Base-by-base conservation (phyloP, 2,113 vertebrate genomes). In the Alethe castanea region DNA sequence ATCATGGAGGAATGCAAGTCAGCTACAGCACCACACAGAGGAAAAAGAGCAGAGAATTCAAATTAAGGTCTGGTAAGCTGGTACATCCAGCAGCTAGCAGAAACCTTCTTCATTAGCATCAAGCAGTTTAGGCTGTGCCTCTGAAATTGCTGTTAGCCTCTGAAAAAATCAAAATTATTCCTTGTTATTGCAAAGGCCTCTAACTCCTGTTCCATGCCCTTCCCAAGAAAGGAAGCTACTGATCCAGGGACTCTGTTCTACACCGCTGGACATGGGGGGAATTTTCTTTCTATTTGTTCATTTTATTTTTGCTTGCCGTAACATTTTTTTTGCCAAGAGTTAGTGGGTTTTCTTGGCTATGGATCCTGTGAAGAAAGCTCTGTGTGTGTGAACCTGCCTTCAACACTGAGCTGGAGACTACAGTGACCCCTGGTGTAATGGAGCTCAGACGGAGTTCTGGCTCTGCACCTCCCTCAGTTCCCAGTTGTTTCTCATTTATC, bases 221-320 rank as follows among this genome's bases (percentile, higher is more conserved):
- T 61, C n/a, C 5, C 31, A 60, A 62, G 19, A 42, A 3, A 60
- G 53, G 29, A 60, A 52, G 29, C 47, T n/a, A 11, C 36, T 77
- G 19, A 69, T 47, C 26, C 56, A 72, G 14, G n/a, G n/a, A 33
- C 40, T 11, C 8, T 61, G 47, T 28, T 57, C 64, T 66, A 24
- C 35, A 40, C 36, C 0, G 0, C 6, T 40, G 18, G 33, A 20
- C 33, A 29, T 19, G 12, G 6, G 0, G 0, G 18, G 16, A 69
- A 3, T 40, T 57, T 48, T 65, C 12, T 36, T 29, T n/a, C 19
- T 22, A 53, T 52, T 50, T 74, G 19, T 29, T 45, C 3, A 29
- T 29, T 59, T 54, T 28, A 20, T 44, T 88, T 88, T 50, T 57
- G 22, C 19, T 33, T 31, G 8, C 31, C 61, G 24, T 40, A 81